Evolutionary conservation across 23 tunicate genomes (phyloP).

Genomic region (Corella eumyota): DNA sequence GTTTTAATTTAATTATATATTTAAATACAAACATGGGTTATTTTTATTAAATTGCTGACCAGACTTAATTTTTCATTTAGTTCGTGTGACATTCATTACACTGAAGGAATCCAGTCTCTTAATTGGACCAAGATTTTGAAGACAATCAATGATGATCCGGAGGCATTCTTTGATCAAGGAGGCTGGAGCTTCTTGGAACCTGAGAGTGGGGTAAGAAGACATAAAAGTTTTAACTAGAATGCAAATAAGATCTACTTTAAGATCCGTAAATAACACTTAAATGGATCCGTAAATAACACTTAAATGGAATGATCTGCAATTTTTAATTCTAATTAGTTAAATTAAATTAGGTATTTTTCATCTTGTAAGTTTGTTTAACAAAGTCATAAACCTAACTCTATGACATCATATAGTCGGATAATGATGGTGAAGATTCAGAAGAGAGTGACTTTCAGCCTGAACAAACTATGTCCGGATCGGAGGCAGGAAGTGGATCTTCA

Average conservation of each 20-base stretch:
- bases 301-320: no score
- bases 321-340: no score
- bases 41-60: no score
- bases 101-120: constrained; percentile 96
- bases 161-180: constrained; percentile 91
- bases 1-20: no score
- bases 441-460: constrained; percentile 57
- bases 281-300: no score
- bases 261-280: no score
- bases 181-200: constrained; percentile 97
- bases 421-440: constrained; percentile 59
- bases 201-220: constrained; percentile 46
- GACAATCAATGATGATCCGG: constrained; percentile 89
- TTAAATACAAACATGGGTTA: no score
- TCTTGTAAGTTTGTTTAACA: no score
- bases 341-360: no score
- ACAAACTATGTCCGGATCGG: constrained; percentile 31
- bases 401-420: no score
- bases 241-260: background rate
- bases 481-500: constrained; percentile 27
- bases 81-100: constrained; percentile 96
- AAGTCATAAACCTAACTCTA: no score
- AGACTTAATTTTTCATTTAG: no score
- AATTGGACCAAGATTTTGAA: constrained; percentile 91
- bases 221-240: background rate